A percentile compares a stretch with the other conserved stretches of the same genome.
These are phyloP conservation scores for Drosophila trapezifrons DNA, from an alignment of 1,140 invertebrate species.

Conservation along the genomic window DNA sequence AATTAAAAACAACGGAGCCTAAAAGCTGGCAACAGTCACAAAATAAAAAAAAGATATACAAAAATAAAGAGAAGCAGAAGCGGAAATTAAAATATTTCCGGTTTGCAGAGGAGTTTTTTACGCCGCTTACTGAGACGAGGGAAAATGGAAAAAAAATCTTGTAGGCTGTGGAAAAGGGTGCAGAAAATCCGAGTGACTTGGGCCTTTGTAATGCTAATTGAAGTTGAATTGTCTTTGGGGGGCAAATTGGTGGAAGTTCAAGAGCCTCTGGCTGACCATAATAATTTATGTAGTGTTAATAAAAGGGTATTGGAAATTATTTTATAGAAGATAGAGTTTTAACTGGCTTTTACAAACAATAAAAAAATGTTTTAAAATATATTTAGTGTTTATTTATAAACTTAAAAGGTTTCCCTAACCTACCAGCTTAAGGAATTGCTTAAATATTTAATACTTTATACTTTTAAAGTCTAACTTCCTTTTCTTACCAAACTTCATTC, in stretches of 20 bases:
- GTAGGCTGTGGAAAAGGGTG: neutral
- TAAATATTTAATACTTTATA: neutral
- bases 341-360: neutral
- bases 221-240: slow-evolving; percentile 35
- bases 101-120: slow-evolving; percentile 55
- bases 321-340: too few species aligned
- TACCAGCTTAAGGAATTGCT: too few species aligned
- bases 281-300: slow-evolving; percentile 39
- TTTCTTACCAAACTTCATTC: slow-evolving; percentile 17
- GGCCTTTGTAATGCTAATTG: slow-evolving; percentile 53
- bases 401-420: neutral
- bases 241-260: slow-evolving; percentile 38
- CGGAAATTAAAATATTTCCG: slow-evolving; percentile 83
- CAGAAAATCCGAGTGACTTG: slow-evolving; percentile 30
- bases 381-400: neutral
- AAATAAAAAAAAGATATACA: neutral
- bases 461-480: neutral
- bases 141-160: neutral
- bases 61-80: slow-evolving; percentile 37
- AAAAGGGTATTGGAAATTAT: neutral
- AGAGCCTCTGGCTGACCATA: slow-evolving; percentile 13
- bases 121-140: neutral
- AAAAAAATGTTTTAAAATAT: neutral
- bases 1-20: slow-evolving; percentile 66
- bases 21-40: slow-evolving; percentile 53